phyloP scores from a whole-genome alignment of 1,140 invertebrate genomes.

The Cyclargus thomasi region DNA sequence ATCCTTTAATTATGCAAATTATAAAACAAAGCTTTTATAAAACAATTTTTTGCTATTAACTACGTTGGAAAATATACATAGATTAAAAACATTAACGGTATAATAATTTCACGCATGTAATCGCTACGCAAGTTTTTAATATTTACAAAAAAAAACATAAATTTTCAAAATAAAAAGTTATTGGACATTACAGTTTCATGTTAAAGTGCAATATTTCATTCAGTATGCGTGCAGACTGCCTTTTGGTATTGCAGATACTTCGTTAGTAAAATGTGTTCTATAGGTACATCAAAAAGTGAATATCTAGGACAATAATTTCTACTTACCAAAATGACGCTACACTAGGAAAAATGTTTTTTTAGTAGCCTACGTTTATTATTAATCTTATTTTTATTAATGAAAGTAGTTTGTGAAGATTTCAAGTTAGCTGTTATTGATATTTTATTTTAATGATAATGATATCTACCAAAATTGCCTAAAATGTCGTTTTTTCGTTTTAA shows the following conservation, averaged over 20 bases:
- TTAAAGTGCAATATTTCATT: constrained; percentile 6
- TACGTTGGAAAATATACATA: background rate
- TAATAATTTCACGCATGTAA: background rate
- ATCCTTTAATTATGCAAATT: too few species aligned
- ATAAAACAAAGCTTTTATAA: too few species aligned
- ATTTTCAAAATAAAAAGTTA: constrained; percentile 14
- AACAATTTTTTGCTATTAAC: too few species aligned
- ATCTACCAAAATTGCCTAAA: too few species aligned
- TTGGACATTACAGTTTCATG: constrained; percentile 9
- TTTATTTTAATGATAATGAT: too few species aligned
- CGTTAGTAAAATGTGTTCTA: constrained; percentile 10
- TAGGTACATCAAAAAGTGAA: background rate
- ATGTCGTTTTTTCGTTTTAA: too few species aligned
- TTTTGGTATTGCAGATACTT: constrained; percentile 14
- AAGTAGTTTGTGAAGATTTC: too few species aligned
- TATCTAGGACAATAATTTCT: background rate
- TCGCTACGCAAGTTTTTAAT: background rate
- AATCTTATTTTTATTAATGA: too few species aligned
- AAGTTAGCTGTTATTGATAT: too few species aligned
- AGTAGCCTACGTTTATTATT: too few species aligned
- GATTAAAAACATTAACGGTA: background rate
- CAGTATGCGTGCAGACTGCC: constrained; percentile 6
- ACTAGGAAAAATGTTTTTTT: too few species aligned
- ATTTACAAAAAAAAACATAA: background rate
- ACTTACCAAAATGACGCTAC: too few species aligned